These are phyloP conservation scores for Microcebus murinus DNA, from an alignment of 2,113 vertebrate species.

Conservation along the genomic window DNA sequence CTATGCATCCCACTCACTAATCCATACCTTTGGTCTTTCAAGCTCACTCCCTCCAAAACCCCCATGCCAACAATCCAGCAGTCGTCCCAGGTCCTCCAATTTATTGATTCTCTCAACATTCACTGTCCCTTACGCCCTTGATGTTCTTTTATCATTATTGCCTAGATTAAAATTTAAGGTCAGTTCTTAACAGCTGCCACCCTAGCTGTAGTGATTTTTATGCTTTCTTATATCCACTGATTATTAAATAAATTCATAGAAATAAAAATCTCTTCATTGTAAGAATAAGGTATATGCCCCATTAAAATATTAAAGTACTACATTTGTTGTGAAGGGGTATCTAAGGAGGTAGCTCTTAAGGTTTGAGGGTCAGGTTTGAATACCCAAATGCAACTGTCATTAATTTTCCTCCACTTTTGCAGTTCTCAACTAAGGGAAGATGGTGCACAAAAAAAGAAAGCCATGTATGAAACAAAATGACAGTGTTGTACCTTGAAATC, in stretches of 20 bases:
- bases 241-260: background rate
- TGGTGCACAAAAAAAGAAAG: background rate
- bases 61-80: background rate
- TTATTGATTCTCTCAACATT: background rate
- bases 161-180: background rate
- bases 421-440: background rate
- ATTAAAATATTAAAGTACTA: background rate
- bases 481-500: background rate
- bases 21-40: background rate
- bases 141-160: background rate
- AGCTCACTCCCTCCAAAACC: background rate
- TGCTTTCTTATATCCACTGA: background rate
- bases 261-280: background rate
- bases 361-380: background rate
- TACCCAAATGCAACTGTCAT: background rate
- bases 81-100: background rate
- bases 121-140: background rate
- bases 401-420: background rate
- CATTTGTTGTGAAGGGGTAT: background rate
- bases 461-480: background rate
- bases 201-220: background rate
- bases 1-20: background rate
- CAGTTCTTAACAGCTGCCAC: background rate
- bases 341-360: background rate
- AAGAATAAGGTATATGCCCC: background rate